Base-by-base conservation (phyloP, 2,888 invertebrate genomes). In the Sisyra nigra region DNA sequence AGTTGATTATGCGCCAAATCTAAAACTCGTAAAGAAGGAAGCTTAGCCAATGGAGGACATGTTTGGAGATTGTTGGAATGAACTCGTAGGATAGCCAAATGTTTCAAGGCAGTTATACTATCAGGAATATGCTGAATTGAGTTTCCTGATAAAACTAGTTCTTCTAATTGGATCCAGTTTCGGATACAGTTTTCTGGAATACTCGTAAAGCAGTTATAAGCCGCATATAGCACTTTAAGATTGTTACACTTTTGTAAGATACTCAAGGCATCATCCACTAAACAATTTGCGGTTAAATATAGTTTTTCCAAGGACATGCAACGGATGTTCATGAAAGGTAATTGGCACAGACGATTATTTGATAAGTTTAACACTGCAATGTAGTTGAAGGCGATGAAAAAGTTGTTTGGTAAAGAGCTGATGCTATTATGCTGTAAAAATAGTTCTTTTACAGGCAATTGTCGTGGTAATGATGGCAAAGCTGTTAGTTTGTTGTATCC, bases 1-100 rank as follows among this genome's bases (percentile, higher is more conserved):
- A 88, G 60, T 57, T 86, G 83, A 57, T 88, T 88, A 55, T 88
- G 86, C 0, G 88, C 86, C 51, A 88, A 69, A 60, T 88, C 88
- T 45, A 88, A 63, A 13, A 87, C 84, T 65, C 80, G 77, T 3
- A 88, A 64, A 2, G 79, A 76, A 29, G 71, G 67, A 52, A 83
- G 73, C 56, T 76, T 78, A n/a, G 79, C 78, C 53, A 88, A 72
- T 57, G 76, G 76, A 1, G 87, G 87, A 40, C 82, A 78, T 19
- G 73, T 73, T 48, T 80, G 71, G 42, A 88, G 62, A 51, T 80
- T 71, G 60, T 88, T 88, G 1, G 86, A 86, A 61, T 88, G 88
- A 4, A 87, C 78, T 52, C 87, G 69, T 41, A 89, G 66, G 11
- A 87, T 76, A 51, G 73, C 71, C 19, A 89, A 67, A 54, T 80